Evolutionary conservation across 2,797 vertebrate genomes (phyloP), one percentile per base, ranked within the genome.

Genomic region (Diceros bicornis): DNA sequence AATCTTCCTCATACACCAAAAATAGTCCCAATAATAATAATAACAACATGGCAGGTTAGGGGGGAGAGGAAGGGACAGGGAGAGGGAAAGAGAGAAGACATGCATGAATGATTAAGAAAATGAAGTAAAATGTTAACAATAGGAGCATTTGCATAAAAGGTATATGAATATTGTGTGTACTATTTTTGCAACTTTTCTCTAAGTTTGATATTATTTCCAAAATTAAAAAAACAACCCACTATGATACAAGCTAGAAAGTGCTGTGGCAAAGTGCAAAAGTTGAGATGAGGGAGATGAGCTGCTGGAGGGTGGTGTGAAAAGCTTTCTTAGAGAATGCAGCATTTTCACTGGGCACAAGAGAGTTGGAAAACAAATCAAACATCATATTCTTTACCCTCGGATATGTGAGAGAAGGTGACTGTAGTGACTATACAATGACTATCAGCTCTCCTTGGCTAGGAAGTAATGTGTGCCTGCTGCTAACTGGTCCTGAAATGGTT

Each of bases 131-230:
- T 66, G 32, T 64, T 77, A 87, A 66, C 20, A 68, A 59, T 1
- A 81, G 66, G 0, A 29, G 1, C 37, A 68, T 44, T 23, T 69
- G 64, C 32, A 93, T 84, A 50, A 96, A 89, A 78, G 7, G 13
- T n/a, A 61, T 2, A 81, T 20, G 11, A 69, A n/a, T 32, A 2
- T 11, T 84, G 7, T 91, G 89, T 91, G n/a, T 41, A 59, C 16
- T 75, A 47, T 12, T 69, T 34, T 69, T 82, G 21, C 8, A 88
- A 91, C 29, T 55, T 78, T 90, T 95, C n/a, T 69, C 47, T 88
- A 92, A 88, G 57, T 61, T 78, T 87, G 34, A 23, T 62, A 75
- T 61, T 66, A 82, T 83, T 96, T 93, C 50, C 32, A 62, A 81
- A 75, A 77, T 41, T 10, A 82, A 68, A 75, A 93, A 72, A 77